Conservation (phyloP, 2,113 vertebrate species). For the Cheirogaleus medius region DNA sequence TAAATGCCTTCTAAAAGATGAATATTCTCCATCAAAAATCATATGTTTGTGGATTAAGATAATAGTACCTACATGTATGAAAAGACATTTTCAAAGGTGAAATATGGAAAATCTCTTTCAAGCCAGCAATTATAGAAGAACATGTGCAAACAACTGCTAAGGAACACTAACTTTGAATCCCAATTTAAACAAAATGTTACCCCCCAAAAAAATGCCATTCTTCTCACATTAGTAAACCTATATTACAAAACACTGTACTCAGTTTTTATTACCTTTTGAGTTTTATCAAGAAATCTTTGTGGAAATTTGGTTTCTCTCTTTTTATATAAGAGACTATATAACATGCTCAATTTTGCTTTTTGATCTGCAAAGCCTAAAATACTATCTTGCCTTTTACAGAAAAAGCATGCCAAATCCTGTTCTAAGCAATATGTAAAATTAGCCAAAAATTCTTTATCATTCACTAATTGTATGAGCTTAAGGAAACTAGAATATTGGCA, state of each 20-base stretch:
- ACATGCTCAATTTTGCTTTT: neutral
- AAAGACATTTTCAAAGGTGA: slow-evolving; percentile 10
- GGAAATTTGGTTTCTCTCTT: slow-evolving; percentile 14
- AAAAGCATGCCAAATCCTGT: neutral
- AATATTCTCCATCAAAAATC: slow-evolving; percentile 35
- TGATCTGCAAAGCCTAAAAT: neutral
- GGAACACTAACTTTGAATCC: neutral
- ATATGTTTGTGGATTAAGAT: neutral
- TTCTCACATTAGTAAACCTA: neutral
- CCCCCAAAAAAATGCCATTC: neutral
- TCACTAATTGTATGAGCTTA: neutral
- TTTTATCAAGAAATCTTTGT: neutral
- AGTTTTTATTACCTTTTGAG: neutral
- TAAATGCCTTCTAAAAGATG: neutral
- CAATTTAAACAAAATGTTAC: slow-evolving; percentile 30
- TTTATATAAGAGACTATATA: neutral
- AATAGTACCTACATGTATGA: neutral
- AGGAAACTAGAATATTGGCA: neutral
- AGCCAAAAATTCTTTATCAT: neutral
- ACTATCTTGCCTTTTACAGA: slow-evolving; percentile 1
- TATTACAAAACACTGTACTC: neutral
- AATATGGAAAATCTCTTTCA: slow-evolving; percentile 21
- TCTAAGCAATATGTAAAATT: neutral
- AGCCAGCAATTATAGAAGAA: neutral
- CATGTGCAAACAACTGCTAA: neutral